A percentile compares a stretch with the other conserved stretches of the same genome.
phyloP scores from a whole-genome alignment of 2,113 vertebrate genomes.

The Pomatostomus ruficeps region DNA sequence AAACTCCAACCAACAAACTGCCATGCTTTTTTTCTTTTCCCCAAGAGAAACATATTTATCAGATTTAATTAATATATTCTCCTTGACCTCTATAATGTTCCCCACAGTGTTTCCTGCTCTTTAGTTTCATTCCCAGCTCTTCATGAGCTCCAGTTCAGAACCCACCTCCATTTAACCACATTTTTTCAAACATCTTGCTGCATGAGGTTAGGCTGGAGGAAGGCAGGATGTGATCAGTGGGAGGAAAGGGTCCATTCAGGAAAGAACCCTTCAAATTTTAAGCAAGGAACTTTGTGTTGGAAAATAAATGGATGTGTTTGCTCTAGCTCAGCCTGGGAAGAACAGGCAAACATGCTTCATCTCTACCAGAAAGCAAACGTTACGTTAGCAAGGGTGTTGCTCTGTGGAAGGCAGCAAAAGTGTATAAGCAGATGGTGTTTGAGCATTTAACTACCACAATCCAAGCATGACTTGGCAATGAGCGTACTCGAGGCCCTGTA shows the following conservation, averaged over 20 bases:
- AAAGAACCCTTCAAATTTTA: background rate
- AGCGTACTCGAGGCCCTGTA: conserved; percentile 25
- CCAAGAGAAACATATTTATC: background rate
- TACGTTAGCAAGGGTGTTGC: conserved; percentile 8
- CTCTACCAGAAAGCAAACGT: conserved; percentile 4
- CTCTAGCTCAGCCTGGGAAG: background rate
- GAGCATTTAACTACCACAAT: conserved; percentile 45
- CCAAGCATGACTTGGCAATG: conserved; percentile 55
- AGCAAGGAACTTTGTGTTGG: background rate
- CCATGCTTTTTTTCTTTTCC: fast-evolving
- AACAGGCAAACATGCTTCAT: background rate
- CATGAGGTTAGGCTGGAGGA: background rate
- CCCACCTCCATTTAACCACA: background rate
- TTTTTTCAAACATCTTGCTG: background rate
- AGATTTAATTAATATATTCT: background rate
- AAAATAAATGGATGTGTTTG: background rate
- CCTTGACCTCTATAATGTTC: background rate
- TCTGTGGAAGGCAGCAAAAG: conserved; percentile 40
- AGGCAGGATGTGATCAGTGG: background rate
- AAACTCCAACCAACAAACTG: background rate
- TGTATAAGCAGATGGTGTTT: conserved; percentile 60
- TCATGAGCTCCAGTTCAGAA: background rate
- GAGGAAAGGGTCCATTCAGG: background rate
- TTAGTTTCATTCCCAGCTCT: background rate
- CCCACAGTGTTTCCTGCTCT: background rate